These are phyloP conservation scores for Agrilus planipennis DNA, from an alignment of 1,140 invertebrate species.

Conservation along the genomic window DNA sequence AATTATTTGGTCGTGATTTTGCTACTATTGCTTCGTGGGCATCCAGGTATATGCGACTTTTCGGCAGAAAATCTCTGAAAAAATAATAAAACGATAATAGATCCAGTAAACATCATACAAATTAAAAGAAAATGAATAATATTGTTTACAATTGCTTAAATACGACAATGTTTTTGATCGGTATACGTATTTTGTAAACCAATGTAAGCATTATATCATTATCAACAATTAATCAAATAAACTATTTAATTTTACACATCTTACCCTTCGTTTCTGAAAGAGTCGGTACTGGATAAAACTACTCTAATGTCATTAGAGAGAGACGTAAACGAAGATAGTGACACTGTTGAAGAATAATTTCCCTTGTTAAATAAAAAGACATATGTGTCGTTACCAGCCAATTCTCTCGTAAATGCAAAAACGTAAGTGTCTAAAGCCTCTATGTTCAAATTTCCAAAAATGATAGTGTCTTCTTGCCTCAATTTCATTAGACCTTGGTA, in stretches of 20 bases:
- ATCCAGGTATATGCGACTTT: background rate
- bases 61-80: background rate
- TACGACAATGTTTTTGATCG: too few relatives aligned
- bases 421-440: slow-evolving; percentile 1
- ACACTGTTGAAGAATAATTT: background rate
- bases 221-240: too few relatives aligned
- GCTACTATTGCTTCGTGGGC: background rate
- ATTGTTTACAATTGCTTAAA: too few relatives aligned
- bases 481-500: slow-evolving; percentile 8
- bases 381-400: slow-evolving; percentile 4
- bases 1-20: background rate
- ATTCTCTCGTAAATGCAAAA: slow-evolving; percentile 1
- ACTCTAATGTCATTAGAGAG: too few relatives aligned
- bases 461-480: background rate
- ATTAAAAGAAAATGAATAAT: too few relatives aligned
- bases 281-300: too few relatives aligned
- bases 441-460: slow-evolving; percentile 4
- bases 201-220: too few relatives aligned
- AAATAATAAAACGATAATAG: background rate
- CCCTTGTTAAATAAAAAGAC: slow-evolving; percentile 2
- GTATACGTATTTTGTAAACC: too few relatives aligned
- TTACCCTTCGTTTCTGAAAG: too few relatives aligned
- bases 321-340: too few relatives aligned
- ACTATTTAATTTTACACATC: too few relatives aligned
- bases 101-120: too few relatives aligned